Base-by-base conservation (phyloP, 2,797 vertebrate genomes). In the Gallirallus australis region DNA sequence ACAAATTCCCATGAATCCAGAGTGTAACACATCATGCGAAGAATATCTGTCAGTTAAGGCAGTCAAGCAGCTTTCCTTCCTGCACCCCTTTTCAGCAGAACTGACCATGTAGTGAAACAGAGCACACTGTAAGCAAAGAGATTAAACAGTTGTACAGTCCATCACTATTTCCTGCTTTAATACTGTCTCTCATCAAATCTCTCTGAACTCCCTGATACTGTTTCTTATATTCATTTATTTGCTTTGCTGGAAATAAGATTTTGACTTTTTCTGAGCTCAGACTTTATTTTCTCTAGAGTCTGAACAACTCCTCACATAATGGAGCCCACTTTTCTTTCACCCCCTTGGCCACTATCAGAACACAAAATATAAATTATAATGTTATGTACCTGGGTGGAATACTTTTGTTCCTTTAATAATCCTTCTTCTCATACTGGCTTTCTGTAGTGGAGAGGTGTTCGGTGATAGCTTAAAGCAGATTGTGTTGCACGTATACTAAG, bases 191-290 rank as follows among this genome's bases (percentile, higher is more conserved):
- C 73, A 76, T 39, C 40, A 66, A 66, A 47, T 28, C 28, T 84
- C 71, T 92, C 65, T 52, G 73, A 75, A 73, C 86, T 92, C 47
- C 7, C 52, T 86, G 31, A 31, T 56, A 15, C 0, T 3, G 20
- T 45, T 93, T 90, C 42, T 33, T 77, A 9, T n/a, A 73, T 45
- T 79, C 4, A 23, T 85, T 72, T 81, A 11, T 48, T 92, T 84
- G 25, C 35, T 70, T 93, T 82, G 42, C 35, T 90, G 60, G 37
- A 96, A 94, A 75, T 57, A 87, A 80, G 48, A 82, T 83, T 82
- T 52, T 77, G n/a, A 82, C 37, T 90, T 92, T 31, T 77, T 87
- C 25, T 60, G 39, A 83, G 48, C 8, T 37, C 56, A 68, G 75
- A 77, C 15, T 69, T 89, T 19, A 64, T 91, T 82, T 91, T 94